Conservation (phyloP, 2,113 vertebrate genomes). For the Syngnathus floridae region DNA sequence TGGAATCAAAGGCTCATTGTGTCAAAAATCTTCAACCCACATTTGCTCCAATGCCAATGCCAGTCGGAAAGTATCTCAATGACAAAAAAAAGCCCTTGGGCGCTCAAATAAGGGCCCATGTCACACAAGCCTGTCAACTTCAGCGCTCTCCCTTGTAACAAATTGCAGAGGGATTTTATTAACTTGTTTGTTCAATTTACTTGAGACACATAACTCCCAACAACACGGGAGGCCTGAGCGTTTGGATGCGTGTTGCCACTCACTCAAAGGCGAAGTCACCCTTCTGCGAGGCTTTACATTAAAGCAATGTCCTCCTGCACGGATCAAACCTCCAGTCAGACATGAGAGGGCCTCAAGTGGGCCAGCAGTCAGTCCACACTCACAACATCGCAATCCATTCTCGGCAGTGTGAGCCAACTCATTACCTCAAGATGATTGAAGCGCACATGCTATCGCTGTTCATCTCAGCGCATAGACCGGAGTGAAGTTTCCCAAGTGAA, state of each 20-base stretch:
- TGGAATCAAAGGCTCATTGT: not conserved
- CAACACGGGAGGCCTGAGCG: constrained; percentile 26
- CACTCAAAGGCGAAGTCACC: constrained; percentile 16
- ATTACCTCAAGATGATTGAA: constrained; percentile 14
- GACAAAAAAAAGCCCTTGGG: constrained; percentile 26
- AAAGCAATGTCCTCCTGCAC: not conserved
- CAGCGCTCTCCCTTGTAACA: constrained; percentile 41
- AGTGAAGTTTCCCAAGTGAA: not conserved
- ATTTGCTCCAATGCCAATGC: not conserved
- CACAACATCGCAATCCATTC: constrained; percentile 17
- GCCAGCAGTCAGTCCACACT: not conserved
- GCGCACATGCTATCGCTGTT: not conserved
- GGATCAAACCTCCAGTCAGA: constrained; percentile 18
- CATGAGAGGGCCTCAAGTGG: constrained; percentile 40
- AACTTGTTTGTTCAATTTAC: constrained; percentile 66
- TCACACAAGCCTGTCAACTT: constrained; percentile 52
- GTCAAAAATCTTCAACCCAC: not conserved
- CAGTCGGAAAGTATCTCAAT: not conserved
- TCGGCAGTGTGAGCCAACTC: constrained; percentile 22
- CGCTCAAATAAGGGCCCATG: constrained; percentile 44
- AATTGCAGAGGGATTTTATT: constrained; percentile 52
- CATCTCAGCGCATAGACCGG: constrained; percentile 10
- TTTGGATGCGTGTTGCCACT: constrained; percentile 35
- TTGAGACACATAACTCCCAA: constrained; percentile 56
- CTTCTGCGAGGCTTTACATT: not conserved